Conservation (phyloP, 2,888 invertebrate species). For the Lepetodrilus schrolli region DNA sequence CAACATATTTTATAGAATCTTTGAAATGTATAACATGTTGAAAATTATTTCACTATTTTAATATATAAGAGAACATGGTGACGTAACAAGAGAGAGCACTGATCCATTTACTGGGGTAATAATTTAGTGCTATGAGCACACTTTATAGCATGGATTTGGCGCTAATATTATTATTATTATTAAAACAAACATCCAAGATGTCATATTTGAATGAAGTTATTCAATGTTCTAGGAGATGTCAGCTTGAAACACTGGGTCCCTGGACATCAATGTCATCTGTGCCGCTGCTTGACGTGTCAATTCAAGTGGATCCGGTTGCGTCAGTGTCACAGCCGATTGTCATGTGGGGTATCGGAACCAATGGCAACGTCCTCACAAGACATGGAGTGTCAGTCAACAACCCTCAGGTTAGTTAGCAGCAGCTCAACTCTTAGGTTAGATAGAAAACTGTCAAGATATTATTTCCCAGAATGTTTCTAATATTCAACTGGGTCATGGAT, state of each 20-base stretch:
- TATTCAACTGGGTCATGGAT: not conserved
- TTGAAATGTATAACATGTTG: too few relatives aligned
- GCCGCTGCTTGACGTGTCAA: conserved; percentile 86
- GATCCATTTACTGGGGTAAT: not conserved
- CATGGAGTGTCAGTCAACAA: conserved; percentile 84
- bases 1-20: not conserved
- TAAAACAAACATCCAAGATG: not conserved
- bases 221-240: conserved; percentile 82
- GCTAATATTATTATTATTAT: too few relatives aligned
- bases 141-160: not conserved
- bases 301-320: conserved; percentile 79
- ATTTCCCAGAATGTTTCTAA: not conserved
- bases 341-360: conserved; percentile 87
- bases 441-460: too few relatives aligned
- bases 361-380: conserved; percentile 89
- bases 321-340: conserved; percentile 72
- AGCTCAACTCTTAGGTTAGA: too few relatives aligned
- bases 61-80: too few relatives aligned
- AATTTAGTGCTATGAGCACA: not conserved
- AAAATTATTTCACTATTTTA: too few relatives aligned
- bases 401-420: conserved; percentile 86
- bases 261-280: conserved; percentile 92
- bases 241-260: conserved; percentile 88
- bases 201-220: not conserved
- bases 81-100: too few relatives aligned